Evolutionary conservation across 1,140 invertebrate species (phyloP), one percentile per base, ranked within the genome.

Genomic region (Bombyx mori): DNA sequence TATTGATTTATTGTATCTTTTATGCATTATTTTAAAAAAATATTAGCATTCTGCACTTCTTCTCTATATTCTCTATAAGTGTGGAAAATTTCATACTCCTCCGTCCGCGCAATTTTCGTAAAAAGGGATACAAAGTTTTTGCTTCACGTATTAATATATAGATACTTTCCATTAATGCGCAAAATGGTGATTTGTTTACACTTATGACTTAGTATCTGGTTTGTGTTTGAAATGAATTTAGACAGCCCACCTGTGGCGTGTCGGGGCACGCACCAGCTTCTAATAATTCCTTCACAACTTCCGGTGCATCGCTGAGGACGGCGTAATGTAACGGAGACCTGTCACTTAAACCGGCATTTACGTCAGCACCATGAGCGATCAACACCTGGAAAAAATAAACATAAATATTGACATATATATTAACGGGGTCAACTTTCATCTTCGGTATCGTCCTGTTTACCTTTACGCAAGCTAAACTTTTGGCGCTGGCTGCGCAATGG

Each of bases 281-380:
- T 42, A 95, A 72, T 49, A 95, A 79, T 55, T 88, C 88, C 64
- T 90, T 89, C 0, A 93, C 93, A 63, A 94, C 94, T 57, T 93
- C 91, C 12, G 85, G 83, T 5, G 91, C 90, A 61, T 93, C 89
- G 58, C 91, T 93, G 56, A 93, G 85, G 22, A 95, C 93, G 3
- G 94, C 94, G 71, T 92, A 94, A 68, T 95, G 92, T 51, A 95
- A 79, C 1, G 94, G 91, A 18, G 91, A 91, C 52, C 88, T 89
- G 12, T 91, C 89, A 43, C 89, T 88, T 7, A 94, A 86, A n/a
- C 93, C 94, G 7, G 92, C 92, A 63, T 95, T 93, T 3, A 94
- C 90, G 61, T 94, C 91, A 6, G 92, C 93, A 4, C 92, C 92
- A 43, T 90, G 86, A 56, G 89, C 88, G 43, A 95, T 69, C 7